Evolutionary conservation across 1,140 invertebrate species (phyloP).

Genomic region (Temnothorax longispinosus): DNA sequence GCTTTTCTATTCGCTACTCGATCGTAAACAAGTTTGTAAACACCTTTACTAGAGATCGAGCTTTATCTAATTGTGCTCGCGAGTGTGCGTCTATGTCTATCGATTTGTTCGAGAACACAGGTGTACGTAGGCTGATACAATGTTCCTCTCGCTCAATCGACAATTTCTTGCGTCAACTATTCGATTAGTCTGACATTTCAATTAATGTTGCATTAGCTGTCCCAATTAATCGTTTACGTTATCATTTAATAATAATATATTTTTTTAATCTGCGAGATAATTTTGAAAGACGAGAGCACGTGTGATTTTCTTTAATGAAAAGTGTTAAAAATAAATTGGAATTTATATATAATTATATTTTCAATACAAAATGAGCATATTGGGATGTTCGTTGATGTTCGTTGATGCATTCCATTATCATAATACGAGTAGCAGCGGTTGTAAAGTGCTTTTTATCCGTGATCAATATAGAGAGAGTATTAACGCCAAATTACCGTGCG

Average conservation of each 20-base stretch:
- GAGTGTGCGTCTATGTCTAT: slow-evolving; percentile 33
- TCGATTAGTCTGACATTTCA: not conserved
- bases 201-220: not conserved
- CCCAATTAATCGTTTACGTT: not conserved
- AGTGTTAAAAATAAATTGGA: not conserved
- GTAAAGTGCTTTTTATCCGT: slow-evolving; percentile 1
- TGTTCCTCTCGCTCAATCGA: slow-evolving; percentile 4
- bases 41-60: slow-evolving; percentile 35
- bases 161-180: slow-evolving; percentile 38
- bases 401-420: not conserved
- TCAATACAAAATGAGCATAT: not conserved
- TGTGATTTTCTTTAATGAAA: not conserved
- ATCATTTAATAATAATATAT: not conserved
- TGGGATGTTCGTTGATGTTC: not conserved
- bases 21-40: slow-evolving; percentile 51
- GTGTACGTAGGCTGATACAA: slow-evolving; percentile 39
- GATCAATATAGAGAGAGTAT: not conserved
- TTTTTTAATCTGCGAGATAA: not conserved
- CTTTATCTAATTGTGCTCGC: slow-evolving; percentile 52
- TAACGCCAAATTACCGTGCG: not conserved
- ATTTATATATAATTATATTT: not conserved
- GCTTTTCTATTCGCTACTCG: slow-evolving; percentile 43
- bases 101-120: slow-evolving; percentile 37
- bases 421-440: not conserved
- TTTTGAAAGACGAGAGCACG: not conserved